phyloP scores from a whole-genome alignment of 2,797 vertebrate genomes.

The Myotis vivesi region DNA sequence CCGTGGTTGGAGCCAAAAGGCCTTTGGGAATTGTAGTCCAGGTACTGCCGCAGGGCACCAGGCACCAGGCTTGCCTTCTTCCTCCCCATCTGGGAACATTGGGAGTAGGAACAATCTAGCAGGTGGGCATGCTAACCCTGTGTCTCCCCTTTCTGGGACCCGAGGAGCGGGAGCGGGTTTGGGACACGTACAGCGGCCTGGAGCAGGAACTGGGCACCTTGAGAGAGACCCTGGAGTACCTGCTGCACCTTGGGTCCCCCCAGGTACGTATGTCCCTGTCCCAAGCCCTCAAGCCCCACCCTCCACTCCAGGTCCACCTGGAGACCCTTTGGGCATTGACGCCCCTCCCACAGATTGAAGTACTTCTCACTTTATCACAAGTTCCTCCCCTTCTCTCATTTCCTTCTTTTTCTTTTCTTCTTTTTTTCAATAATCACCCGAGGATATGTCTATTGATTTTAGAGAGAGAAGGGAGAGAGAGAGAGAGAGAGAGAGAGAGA shows the following conservation, averaged over 20 bases:
- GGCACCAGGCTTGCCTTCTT: not conserved
- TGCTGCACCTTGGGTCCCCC: constrained; percentile 89
- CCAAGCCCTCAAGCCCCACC: not conserved
- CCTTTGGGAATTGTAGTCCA: not conserved
- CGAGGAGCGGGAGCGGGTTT: constrained; percentile 91
- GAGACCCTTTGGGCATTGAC: not conserved
- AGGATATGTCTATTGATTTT: not conserved
- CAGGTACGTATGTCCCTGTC: constrained; percentile 84
- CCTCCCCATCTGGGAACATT: not conserved
- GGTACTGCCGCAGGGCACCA: fast-evolving
- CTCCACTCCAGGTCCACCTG: not conserved
- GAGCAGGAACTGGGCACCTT: constrained; percentile 91
- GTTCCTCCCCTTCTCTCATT: too few species aligned
- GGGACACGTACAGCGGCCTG: constrained; percentile 90
- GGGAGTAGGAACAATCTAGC: not conserved
- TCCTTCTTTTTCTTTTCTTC: not conserved
- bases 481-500: not conserved
- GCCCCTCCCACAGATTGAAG: not conserved
- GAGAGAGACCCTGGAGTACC: constrained; percentile 90
- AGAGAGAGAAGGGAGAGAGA: not conserved
- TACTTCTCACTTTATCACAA: not conserved
- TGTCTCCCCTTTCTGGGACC: not conserved
- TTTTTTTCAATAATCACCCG: too few species aligned
- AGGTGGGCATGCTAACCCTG: not conserved
- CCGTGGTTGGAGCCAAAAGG: not conserved